Evolutionary conservation across 23 tunicate species (phyloP).

Genomic region (Corella eumyota): DNA sequence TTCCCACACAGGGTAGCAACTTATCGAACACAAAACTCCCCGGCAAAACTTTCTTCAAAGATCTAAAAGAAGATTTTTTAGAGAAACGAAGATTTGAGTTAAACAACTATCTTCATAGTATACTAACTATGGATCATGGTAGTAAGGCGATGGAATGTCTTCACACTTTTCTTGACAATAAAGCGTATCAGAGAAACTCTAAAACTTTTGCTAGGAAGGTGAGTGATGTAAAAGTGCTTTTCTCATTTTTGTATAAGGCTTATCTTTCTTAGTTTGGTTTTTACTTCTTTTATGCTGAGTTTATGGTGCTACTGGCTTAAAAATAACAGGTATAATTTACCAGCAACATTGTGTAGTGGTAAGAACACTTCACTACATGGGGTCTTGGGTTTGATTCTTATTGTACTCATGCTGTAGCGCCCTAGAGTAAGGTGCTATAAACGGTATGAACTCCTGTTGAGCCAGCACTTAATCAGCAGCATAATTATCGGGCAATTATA

Average conservation of each 20-base stretch:
- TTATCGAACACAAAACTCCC: slow-evolving; percentile 52
- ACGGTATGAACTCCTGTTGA: too few species aligned
- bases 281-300: neutral
- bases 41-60: slow-evolving; percentile 79
- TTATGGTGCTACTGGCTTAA: neutral
- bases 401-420: too few species aligned
- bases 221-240: neutral
- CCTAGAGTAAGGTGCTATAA: too few species aligned
- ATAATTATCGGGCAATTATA: too few species aligned
- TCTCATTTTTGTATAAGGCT: neutral
- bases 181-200: slow-evolving; percentile 77
- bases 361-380: too few species aligned
- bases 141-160: slow-evolving; percentile 58
- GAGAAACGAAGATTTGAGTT: slow-evolving; percentile 63
- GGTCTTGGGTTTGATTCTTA: too few species aligned
- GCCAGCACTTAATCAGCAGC: too few species aligned
- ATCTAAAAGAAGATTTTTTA: slow-evolving; percentile 76
- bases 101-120: slow-evolving; percentile 36
- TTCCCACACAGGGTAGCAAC: slow-evolving; percentile 54
- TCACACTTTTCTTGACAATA: slow-evolving; percentile 78
- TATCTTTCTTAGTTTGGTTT: too few species aligned
- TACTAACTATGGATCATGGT: slow-evolving; percentile 43
- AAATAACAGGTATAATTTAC: neutral
- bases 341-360: too few species aligned
- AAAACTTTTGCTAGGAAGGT: slow-evolving; percentile 77